Evolutionary conservation across 2,797 vertebrate genomes (phyloP).

Genomic region (Anas bahamensis): DNA sequence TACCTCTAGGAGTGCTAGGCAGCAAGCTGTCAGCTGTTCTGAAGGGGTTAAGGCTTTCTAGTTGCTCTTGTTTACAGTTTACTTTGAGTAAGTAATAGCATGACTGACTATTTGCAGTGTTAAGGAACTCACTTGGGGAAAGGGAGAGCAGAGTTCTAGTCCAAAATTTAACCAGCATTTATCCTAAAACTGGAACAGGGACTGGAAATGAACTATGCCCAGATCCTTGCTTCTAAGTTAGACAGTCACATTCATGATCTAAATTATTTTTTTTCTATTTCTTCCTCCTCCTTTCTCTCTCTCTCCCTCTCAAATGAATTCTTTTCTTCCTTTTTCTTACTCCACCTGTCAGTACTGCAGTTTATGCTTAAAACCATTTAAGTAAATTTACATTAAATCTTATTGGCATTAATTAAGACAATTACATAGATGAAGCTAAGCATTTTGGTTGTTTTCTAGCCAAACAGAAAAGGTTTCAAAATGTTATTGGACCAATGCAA

Average conservation of each 20-base stretch:
- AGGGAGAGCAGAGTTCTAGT: not conserved
- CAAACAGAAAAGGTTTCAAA: not conserved
- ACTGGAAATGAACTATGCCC: not conserved
- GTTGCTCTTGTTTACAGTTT: not conserved
- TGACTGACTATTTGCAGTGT: not conserved
- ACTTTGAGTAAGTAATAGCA: not conserved
- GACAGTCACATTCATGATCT: not conserved
- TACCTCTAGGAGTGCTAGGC: not conserved
- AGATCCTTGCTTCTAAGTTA: not conserved
- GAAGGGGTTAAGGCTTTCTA: not conserved
- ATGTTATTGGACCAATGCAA: not conserved
- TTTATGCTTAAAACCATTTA: not conserved
- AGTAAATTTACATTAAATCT: not conserved
- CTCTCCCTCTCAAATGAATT: not conserved
- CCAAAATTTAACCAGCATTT: not conserved
- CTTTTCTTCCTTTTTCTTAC: not conserved
- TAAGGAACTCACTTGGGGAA: not conserved
- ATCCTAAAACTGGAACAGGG: not conserved
- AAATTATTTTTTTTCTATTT: not conserved
- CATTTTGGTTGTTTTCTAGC: not conserved
- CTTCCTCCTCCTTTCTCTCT: not conserved
- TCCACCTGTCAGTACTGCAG: not conserved
- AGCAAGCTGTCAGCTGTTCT: not conserved
- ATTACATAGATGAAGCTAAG: not conserved
- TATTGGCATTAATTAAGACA: not conserved